These are phyloP conservation scores for Ophion ventricosus DNA, from an alignment of 2,888 invertebrate species.

Conservation along the genomic window DNA sequence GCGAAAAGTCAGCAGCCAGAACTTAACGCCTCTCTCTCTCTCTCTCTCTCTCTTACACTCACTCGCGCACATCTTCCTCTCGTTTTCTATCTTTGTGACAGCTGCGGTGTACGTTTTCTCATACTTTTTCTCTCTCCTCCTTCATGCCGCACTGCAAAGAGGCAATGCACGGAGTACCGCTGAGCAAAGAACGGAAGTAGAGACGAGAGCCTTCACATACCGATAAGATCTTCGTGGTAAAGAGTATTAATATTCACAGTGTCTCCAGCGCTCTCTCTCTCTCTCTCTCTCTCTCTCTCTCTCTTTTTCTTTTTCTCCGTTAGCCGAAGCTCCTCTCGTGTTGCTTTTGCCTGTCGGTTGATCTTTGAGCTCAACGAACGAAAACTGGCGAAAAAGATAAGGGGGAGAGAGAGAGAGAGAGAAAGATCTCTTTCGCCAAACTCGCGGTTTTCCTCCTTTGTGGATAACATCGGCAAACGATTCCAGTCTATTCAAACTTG, in stretches of 20 bases:
- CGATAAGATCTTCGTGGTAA: constrained; percentile 78
- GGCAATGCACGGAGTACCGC: constrained; percentile 38
- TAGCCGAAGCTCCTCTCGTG: constrained; percentile 52
- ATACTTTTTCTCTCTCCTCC: neutral
- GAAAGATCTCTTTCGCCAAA: constrained; percentile 25
- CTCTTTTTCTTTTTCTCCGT: constrained; percentile 23
- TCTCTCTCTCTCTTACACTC: neutral
- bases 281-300: constrained; percentile 35
- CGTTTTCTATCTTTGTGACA: constrained; percentile 18
- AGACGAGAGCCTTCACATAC: constrained; percentile 73
- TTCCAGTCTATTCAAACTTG: constrained; percentile 58
- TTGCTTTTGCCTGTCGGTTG: constrained; percentile 48
- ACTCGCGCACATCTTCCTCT: neutral
- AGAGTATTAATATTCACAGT: constrained; percentile 80
- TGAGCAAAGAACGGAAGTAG: constrained; percentile 70
- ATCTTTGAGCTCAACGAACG: constrained; percentile 31
- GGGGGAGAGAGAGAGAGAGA: neutral
- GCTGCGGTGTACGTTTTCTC: constrained; percentile 36
- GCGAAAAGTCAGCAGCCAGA: constrained; percentile 32
- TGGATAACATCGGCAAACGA: constrained; percentile 75
- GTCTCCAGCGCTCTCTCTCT: constrained; percentile 61
- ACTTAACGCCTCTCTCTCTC: constrained; percentile 23
- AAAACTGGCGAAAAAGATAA: constrained; percentile 32
- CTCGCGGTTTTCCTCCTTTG: constrained; percentile 53
- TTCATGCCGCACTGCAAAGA: constrained; percentile 44